Percentiles rank a stretch among this genome's conserved stretches.
Conservation (phyloP, 1,140 invertebrate genomes). For the Procambarus clarkii region DNA sequence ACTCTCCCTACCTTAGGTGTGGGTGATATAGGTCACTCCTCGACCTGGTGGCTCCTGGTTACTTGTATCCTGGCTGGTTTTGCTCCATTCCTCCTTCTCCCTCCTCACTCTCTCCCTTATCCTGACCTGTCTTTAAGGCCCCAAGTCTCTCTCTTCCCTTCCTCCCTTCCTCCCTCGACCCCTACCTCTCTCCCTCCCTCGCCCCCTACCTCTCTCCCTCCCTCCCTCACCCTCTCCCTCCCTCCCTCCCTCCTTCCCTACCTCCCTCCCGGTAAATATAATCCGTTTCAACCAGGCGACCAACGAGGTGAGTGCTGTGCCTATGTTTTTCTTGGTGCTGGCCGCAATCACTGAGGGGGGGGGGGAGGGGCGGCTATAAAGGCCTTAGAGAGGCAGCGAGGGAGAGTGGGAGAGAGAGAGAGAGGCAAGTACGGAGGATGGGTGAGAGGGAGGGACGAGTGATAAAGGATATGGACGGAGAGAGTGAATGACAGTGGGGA, state of each 20-base stretch:
- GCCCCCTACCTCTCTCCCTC: neutral
- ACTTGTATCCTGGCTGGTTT: too few species aligned
- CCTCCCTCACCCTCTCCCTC: neutral
- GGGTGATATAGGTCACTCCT: too few species aligned
- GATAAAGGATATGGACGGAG: neutral
- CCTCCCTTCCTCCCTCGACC: neutral
- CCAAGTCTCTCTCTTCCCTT: neutral
- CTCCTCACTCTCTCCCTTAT: too few species aligned
- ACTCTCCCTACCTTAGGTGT: too few species aligned
- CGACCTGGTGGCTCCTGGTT: too few species aligned
- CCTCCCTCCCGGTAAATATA: neutral
- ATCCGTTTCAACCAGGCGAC: too few species aligned
- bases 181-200: neutral
- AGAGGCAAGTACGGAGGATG: neutral
- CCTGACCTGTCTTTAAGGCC: too few species aligned
- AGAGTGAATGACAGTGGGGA: neutral
- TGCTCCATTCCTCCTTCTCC: too few species aligned
- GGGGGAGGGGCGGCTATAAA: too few species aligned
- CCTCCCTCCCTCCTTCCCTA: neutral
- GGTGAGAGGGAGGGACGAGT: neutral
- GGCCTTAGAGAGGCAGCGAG: neutral
- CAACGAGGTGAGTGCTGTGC: too few species aligned
- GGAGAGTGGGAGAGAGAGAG: neutral
- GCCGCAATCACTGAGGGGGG: too few species aligned
- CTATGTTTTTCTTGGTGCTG: neutral